Evolutionary conservation across 2,797 vertebrate genomes (phyloP).

Genomic region (Taenioides sp.): DNA sequence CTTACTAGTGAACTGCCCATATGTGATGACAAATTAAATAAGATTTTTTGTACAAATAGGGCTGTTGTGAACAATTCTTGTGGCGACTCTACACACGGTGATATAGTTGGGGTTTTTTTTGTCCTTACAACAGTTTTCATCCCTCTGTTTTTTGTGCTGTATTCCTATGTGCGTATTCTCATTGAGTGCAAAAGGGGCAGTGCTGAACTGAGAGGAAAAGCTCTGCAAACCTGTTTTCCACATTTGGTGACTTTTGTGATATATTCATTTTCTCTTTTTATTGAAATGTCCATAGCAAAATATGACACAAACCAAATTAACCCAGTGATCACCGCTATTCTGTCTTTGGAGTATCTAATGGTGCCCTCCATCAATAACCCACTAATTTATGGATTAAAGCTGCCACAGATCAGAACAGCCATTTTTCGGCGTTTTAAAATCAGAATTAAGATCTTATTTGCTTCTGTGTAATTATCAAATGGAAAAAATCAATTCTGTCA

Average conservation of each 20-base stretch:
- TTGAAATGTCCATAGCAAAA: conserved; percentile 13
- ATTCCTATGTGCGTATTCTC: conserved; percentile 30
- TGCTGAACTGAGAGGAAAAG: conserved; percentile 27
- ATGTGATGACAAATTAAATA: conserved; percentile 26
- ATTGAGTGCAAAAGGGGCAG: conserved; percentile 23
- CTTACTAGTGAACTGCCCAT: background rate
- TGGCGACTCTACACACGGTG: background rate
- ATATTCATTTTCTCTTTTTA: conserved; percentile 28
- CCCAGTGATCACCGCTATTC: conserved; percentile 28
- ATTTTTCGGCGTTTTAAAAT: background rate
- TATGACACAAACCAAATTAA: conserved; percentile 6
- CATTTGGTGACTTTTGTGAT: conserved; percentile 30
- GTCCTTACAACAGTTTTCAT: background rate
- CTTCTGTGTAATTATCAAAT: background rate
- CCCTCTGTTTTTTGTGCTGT: conserved; percentile 29
- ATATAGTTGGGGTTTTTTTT: conserved; percentile 9
- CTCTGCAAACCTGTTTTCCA: conserved; percentile 36
- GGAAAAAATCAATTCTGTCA: no score
- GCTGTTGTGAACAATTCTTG: conserved; percentile 30
- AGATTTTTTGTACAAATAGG: conserved; percentile 37
- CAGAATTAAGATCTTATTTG: background rate
- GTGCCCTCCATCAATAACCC: conserved; percentile 52
- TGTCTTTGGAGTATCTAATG: conserved; percentile 50
- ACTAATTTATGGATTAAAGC: conserved; percentile 47
- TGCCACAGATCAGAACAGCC: conserved; percentile 37